phyloP scores from a whole-genome alignment of 2,113 vertebrate genomes.

The Saguinus imperator region DNA sequence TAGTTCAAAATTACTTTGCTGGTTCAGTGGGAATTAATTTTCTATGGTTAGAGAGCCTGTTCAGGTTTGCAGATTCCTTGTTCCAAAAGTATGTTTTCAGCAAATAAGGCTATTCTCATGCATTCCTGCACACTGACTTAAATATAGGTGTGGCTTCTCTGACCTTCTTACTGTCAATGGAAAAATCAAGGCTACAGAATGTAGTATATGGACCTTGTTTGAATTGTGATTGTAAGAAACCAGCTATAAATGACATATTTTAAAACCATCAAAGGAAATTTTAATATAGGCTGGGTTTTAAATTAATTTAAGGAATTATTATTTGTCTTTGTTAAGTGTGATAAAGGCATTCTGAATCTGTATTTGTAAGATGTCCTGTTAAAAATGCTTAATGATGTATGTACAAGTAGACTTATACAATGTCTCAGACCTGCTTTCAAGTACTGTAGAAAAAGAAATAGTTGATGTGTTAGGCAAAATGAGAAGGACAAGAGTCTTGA shows the following conservation, averaged over 20 bases:
- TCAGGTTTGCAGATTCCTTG: not conserved
- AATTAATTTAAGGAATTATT: not conserved
- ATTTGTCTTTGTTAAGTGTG: not conserved
- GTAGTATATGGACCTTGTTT: not conserved
- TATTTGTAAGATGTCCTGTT: not conserved
- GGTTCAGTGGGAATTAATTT: not conserved
- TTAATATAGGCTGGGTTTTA: not conserved
- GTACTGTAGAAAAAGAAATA: not conserved
- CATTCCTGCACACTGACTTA: not conserved
- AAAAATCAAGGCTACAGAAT: not conserved
- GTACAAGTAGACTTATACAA: not conserved
- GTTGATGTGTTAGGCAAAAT: not conserved
- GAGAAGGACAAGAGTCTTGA: not conserved
- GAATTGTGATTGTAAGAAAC: not conserved
- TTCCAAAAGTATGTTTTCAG: slow-evolving; percentile 6
- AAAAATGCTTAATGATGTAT: not conserved
- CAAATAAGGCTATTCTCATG: not conserved
- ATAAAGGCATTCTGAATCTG: not conserved
- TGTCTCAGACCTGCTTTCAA: not conserved
- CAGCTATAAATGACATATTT: not conserved
- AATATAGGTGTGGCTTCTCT: not conserved
- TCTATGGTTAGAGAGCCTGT: not conserved
- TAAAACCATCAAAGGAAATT: not conserved
- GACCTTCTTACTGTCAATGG: not conserved
- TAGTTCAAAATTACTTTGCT: not conserved